These are phyloP conservation scores for Dioctria linearis DNA, from an alignment of 2,888 invertebrate species.

Conservation along the genomic window DNA sequence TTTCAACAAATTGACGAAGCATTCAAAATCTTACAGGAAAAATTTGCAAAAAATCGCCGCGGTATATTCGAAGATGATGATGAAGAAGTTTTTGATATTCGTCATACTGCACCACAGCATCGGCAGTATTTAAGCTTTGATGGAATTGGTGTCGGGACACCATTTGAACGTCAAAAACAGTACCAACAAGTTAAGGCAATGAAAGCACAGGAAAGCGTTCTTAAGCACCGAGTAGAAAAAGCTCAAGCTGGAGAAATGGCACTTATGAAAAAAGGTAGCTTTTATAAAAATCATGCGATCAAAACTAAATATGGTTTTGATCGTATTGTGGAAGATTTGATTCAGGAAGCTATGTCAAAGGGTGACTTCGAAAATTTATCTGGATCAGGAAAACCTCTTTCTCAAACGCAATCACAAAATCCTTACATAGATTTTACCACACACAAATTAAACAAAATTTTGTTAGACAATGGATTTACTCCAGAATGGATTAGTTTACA, in stretches of 20 bases:
- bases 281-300: slow-evolving; percentile 78
- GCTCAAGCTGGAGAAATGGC: slow-evolving; percentile 76
- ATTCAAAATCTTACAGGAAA: slow-evolving; percentile 79
- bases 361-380: slow-evolving; percentile 90
- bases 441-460: slow-evolving; percentile 73
- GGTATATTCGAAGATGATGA: slow-evolving; percentile 72
- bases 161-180: slow-evolving; percentile 84
- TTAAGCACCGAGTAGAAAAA: slow-evolving; percentile 78
- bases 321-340: slow-evolving; percentile 90
- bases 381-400: slow-evolving; percentile 87
- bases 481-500: slow-evolving; percentile 92
- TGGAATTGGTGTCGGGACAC: slow-evolving; percentile 85
- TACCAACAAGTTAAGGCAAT: slow-evolving; percentile 79
- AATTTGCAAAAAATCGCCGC: slow-evolving; percentile 77
- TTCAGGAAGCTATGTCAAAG: slow-evolving; percentile 90
- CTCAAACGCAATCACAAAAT: slow-evolving; percentile 78
- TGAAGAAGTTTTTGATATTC: slow-evolving; percentile 77
- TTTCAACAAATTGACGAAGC: slow-evolving; percentile 85
- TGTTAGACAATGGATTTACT: slow-evolving; percentile 85
- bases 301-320: slow-evolving; percentile 89
- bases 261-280: slow-evolving; percentile 77
- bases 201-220: slow-evolving; percentile 76
- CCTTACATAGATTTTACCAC: slow-evolving; percentile 92
- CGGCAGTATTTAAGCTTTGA: slow-evolving; percentile 81
- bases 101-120: slow-evolving; percentile 92